Percentiles rank a stretch among this genome's conserved stretches.
Conservation (phyloP, 2,888 invertebrate genomes). For the Lasius fuliginosus region DNA sequence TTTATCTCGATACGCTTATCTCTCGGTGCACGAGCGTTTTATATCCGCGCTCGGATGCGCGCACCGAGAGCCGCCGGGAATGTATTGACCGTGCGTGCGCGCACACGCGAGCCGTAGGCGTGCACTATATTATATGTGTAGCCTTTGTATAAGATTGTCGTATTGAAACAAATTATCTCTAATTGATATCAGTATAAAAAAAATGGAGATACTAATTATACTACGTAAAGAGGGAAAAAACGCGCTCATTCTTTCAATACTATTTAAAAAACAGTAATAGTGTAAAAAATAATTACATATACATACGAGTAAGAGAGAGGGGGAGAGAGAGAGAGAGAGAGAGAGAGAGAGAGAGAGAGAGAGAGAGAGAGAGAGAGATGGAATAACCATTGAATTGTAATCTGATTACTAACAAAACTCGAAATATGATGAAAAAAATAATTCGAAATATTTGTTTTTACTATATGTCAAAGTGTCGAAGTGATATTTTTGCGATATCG, state of each 20-base stretch:
- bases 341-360: not conserved
- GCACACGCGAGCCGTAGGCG: constrained; percentile 50
- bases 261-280: not conserved
- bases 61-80: constrained; percentile 55
- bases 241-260: not conserved
- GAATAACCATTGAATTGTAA: not conserved
- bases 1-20: constrained; percentile 85
- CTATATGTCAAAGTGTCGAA: not conserved
- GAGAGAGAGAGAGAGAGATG: not conserved
- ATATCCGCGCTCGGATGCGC: constrained; percentile 73
- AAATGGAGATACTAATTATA: not conserved
- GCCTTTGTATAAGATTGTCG: not conserved
- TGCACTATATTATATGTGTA: constrained; percentile 2
- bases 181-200: constrained; percentile 3
- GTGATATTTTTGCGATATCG: not conserved
- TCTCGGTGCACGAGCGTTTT: constrained; percentile 79
- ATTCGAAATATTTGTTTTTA: not conserved
- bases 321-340: not conserved
- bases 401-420: not conserved
- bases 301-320: not conserved
- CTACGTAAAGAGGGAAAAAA: not conserved
- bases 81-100: constrained; percentile 70
- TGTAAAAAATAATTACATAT: not conserved
- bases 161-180: not conserved
- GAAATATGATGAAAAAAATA: not conserved